These are phyloP conservation scores for Platichthys stellatus DNA, from an alignment of 2,113 vertebrate species.

Conservation along the genomic window DNA sequence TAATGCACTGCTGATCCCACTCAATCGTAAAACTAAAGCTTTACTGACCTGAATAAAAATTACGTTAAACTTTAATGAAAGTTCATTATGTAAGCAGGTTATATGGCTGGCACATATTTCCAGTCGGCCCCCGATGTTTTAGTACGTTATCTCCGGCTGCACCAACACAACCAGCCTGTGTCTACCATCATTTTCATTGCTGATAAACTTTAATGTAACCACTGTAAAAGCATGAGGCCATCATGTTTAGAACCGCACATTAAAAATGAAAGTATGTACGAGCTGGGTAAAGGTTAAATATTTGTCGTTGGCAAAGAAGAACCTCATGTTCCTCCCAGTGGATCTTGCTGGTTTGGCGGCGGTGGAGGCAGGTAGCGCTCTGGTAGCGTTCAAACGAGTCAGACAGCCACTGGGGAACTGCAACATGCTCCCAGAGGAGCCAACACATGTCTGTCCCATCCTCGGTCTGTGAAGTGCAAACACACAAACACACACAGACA, in stretches of 20 bases:
- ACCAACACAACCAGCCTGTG: too few relatives aligned
- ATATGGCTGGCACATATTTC: not conserved
- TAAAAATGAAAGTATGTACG: not conserved
- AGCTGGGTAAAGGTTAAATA: not conserved
- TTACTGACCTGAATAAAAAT: not conserved
- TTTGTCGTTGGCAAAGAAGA: not conserved
- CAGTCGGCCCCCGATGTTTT: not conserved
- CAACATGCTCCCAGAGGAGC: constrained; percentile 39
- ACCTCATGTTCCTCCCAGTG: not conserved
- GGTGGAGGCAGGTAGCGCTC: not conserved
- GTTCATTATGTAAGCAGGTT: not conserved
- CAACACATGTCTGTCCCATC: constrained; percentile 48
- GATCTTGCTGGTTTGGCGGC: not conserved
- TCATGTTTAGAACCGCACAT: not conserved
- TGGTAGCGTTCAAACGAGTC: constrained; percentile 2
- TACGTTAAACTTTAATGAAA: not conserved
- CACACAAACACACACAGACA: not conserved
- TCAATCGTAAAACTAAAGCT: not conserved
- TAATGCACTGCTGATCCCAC: not conserved
- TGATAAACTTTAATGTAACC: constrained; percentile 3
- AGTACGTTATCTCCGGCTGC: not conserved
- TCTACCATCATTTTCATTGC: not conserved
- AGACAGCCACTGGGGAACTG: constrained; percentile 18
- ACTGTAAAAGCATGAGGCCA: not conserved
- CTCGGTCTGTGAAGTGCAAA: constrained; percentile 1